A percentile compares a stretch with the other conserved stretches of the same genome.
phyloP scores from a whole-genome alignment of 2,113 vertebrate genomes.

The Calidris pygmaea region DNA sequence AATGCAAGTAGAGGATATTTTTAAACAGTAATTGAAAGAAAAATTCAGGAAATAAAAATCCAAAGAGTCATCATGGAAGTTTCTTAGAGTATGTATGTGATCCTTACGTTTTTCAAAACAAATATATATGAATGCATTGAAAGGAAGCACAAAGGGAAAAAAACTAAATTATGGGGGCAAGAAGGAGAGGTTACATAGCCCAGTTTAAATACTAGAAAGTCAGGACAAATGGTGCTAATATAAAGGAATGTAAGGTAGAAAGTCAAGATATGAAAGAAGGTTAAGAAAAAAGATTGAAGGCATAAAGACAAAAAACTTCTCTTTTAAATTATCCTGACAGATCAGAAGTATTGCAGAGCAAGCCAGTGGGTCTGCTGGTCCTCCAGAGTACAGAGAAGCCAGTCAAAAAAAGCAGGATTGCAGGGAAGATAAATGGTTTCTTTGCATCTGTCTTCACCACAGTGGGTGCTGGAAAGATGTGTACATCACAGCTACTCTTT shows the following conservation, averaged over 20 bases:
- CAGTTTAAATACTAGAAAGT: not conserved
- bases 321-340: not conserved
- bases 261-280: not conserved
- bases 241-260: not conserved
- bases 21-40: not conserved
- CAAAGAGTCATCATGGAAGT: not conserved
- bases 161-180: not conserved
- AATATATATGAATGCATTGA: not conserved
- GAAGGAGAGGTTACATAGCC: not conserved
- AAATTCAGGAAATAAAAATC: constrained; percentile 5
- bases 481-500: constrained; percentile 29
- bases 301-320: not conserved
- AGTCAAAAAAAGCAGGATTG: not conserved
- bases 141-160: not conserved
- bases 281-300: not conserved
- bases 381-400: not conserved
- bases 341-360: not conserved
- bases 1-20: not conserved
- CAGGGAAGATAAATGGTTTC: not conserved
- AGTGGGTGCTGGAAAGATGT: constrained; percentile 3
- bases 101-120: not conserved
- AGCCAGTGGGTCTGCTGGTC: not conserved
- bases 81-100: not conserved
- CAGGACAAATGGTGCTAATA: not conserved
- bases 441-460: constrained; percentile 28